These are phyloP conservation scores for Amyelois transitella DNA, from an alignment of 1,140 invertebrate genomes.

Conservation along the genomic window DNA sequence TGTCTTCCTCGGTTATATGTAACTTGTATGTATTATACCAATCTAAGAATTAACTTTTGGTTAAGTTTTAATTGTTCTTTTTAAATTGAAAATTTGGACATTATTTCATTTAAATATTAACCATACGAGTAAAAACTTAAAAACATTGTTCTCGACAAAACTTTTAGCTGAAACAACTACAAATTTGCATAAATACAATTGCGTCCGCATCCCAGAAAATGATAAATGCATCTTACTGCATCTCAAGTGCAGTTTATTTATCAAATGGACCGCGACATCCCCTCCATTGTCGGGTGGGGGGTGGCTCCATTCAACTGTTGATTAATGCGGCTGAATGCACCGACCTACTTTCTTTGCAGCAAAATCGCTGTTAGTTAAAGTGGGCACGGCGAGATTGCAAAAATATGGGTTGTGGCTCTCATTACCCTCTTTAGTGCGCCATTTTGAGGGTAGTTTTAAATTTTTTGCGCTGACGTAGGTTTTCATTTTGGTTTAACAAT, in stretches of 20 bases:
- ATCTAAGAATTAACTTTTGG: no score
- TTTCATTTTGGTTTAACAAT: no score
- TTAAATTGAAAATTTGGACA: no score
- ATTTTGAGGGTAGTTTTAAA: neutral
- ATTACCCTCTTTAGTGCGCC: neutral
- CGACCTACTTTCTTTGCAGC: neutral
- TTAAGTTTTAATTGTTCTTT: no score
- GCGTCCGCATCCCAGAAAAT: neutral
- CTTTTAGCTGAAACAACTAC: no score
- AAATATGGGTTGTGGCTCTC: neutral
- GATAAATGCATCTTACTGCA: neutral
- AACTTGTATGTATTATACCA: no score
- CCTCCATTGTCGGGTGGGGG: neutral
- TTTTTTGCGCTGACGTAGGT: neutral
- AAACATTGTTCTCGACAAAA: no score
- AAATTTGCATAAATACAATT: neutral
- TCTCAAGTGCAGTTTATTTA: neutral
- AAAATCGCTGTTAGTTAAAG: neutral
- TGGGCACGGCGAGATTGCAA: neutral
- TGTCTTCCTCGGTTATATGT: no score
- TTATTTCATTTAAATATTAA: no score
- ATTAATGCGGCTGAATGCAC: neutral
- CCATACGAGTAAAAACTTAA: no score
- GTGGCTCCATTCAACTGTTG: neutral
- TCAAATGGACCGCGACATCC: neutral